Evolutionary conservation across 2,888 invertebrate genomes (phyloP).

Genomic region (Ganaspis brasiliensis): DNA sequence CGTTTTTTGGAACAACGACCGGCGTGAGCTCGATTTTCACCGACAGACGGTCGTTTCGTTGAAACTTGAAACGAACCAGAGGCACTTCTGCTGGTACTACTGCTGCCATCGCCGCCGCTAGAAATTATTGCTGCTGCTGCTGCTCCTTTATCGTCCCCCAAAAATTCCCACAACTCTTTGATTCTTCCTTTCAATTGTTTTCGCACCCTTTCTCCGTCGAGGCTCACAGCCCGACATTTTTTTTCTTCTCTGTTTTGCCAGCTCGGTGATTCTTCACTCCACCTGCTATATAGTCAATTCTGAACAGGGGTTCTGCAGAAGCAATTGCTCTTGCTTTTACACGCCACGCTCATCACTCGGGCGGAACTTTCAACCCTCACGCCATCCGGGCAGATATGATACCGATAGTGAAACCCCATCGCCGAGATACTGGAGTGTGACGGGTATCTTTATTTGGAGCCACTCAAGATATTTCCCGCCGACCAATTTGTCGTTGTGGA

Average conservation of each 20-base stretch:
- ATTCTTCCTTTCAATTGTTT: background rate
- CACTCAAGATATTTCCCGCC: slow-evolving; percentile 79
- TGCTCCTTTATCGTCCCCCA: background rate
- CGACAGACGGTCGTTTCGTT: background rate
- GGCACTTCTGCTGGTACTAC: slow-evolving; percentile 33
- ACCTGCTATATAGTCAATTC: background rate
- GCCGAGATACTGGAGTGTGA: slow-evolving; percentile 79
- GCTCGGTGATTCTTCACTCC: background rate
- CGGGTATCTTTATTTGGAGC: slow-evolving; percentile 77
- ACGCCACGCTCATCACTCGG: slow-evolving; percentile 46
- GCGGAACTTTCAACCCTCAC: slow-evolving; percentile 47
- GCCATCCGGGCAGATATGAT: slow-evolving; percentile 68
- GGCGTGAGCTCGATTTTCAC: background rate
- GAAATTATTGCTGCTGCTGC: too few relatives aligned
- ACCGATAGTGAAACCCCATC: slow-evolving; percentile 64
- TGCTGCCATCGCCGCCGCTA: slow-evolving; percentile 29
- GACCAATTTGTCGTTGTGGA: slow-evolving; percentile 79
- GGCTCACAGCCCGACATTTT: background rate
- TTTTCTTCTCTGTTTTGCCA: background rate
- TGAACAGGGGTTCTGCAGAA: background rate
- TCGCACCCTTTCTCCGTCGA: background rate
- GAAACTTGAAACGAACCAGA: slow-evolving; percentile 9
- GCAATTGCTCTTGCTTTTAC: slow-evolving; percentile 47
- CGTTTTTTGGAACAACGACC: background rate
- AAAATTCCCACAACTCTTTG: background rate